Percentiles rank a stretch among this genome's conserved stretches.
phyloP scores from a whole-genome alignment of 2,888 invertebrate species.

The Metallyticus violacea region DNA sequence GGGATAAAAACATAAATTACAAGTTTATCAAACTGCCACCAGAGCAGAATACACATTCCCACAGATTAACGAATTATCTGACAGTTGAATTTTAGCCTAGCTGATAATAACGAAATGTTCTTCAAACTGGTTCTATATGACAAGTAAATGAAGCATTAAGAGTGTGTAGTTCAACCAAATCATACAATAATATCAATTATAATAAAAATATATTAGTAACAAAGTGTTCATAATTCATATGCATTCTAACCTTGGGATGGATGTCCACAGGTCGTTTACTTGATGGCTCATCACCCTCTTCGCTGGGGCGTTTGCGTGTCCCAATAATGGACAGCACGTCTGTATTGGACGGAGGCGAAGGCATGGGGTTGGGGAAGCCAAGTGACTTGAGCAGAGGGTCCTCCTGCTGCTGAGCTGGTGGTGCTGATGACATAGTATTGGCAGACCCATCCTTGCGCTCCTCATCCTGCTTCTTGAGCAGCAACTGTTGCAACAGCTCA shows the following conservation, averaged over 20 bases:
- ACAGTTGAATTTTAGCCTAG: too few species aligned
- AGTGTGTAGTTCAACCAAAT: too few species aligned
- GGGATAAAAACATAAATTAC: too few species aligned
- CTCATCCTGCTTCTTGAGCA: slow-evolving; percentile 48
- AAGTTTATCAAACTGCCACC: too few species aligned
- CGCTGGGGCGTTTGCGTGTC: slow-evolving; percentile 60
- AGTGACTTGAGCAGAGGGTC: slow-evolving; percentile 54
- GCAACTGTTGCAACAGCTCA: slow-evolving; percentile 59
- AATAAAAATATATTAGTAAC: too few species aligned
- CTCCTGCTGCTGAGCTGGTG: slow-evolving; percentile 43
- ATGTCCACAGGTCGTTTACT: neutral
- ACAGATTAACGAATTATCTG: too few species aligned
- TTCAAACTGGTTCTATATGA: too few species aligned
- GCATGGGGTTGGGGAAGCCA: slow-evolving; percentile 53
- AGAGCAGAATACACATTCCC: too few species aligned
- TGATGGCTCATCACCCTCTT: slow-evolving; percentile 54
- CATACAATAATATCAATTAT: too few species aligned
- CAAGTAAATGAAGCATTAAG: too few species aligned
- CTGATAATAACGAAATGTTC: too few species aligned
- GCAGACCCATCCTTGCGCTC: slow-evolving; percentile 23
- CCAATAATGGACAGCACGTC: slow-evolving; percentile 40
- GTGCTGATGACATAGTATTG: slow-evolving; percentile 25
- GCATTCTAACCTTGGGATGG: neutral
- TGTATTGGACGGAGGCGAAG: slow-evolving; percentile 52
- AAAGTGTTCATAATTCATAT: neutral